phyloP scores from a whole-genome alignment of 2,113 vertebrate genomes.

The Lutjanus erythropterus region DNA sequence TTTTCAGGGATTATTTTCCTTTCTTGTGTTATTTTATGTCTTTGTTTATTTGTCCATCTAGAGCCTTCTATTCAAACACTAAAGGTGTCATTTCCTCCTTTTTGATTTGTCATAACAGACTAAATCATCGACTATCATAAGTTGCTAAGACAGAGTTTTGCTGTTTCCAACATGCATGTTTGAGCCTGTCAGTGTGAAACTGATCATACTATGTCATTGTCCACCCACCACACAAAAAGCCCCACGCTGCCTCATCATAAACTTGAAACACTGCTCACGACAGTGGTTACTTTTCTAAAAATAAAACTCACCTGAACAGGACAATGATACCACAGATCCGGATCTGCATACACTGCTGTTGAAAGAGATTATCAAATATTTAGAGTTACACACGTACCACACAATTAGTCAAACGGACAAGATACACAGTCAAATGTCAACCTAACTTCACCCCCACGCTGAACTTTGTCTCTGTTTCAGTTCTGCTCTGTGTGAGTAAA shows the following conservation, averaged over 20 bases:
- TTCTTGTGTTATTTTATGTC: background rate
- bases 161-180: background rate
- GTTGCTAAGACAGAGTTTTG: background rate
- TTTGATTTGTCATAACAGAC: background rate
- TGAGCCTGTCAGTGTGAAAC: slow-evolving; percentile 35
- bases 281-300: background rate
- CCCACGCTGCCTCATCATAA: background rate
- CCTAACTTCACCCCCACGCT: background rate
- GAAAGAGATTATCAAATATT: background rate
- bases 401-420: background rate
- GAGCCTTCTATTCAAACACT: background rate
- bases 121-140: background rate
- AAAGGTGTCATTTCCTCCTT: background rate
- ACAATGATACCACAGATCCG: slow-evolving; percentile 80
- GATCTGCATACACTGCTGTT: slow-evolving; percentile 73
- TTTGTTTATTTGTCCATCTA: background rate
- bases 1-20: background rate
- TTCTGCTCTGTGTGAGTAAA: slow-evolving; percentile 16
- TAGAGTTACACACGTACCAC: background rate
- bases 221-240: background rate
- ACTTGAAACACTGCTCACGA: background rate
- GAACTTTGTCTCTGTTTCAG: slow-evolving; percentile 14
- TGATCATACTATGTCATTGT: background rate
- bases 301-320: slow-evolving; percentile 83
- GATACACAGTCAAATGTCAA: slow-evolving; percentile 15